Conservation (phyloP, 2,888 invertebrate genomes). For the Sphaerophoria rueppellii region DNA sequence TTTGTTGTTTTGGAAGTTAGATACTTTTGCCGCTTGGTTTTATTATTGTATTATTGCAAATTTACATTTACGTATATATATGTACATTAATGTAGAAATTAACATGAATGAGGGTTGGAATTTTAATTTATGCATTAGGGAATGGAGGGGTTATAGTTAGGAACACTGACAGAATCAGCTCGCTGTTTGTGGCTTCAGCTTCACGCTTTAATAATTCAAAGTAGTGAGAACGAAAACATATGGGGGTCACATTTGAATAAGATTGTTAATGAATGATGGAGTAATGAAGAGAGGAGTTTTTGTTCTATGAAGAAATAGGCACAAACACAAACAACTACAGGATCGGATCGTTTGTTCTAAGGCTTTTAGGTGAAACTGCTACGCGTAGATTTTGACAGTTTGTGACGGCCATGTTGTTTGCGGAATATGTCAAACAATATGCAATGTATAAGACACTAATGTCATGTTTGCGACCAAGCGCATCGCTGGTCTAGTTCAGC, state of each 20-base stretch:
- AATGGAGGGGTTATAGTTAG: background rate
- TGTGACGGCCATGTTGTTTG: too few relatives aligned
- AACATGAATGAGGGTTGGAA: background rate
- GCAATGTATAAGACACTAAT: too few relatives aligned
- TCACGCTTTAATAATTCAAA: slow-evolving; percentile 45
- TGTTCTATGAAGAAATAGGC: background rate
- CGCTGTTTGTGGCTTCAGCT: slow-evolving; percentile 20
- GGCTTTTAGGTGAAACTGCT: background rate
- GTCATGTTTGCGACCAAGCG: too few relatives aligned
- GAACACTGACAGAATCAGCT: background rate
- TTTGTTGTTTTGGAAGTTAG: slow-evolving; percentile 9
- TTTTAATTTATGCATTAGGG: slow-evolving; percentile 11
- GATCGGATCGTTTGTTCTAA: background rate
- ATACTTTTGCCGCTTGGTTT: slow-evolving; percentile 30
- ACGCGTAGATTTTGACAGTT: background rate
- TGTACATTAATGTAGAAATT: background rate
- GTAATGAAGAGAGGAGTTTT: slow-evolving; percentile 13
- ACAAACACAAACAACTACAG: background rate
- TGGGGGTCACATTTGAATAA: slow-evolving; percentile 26
- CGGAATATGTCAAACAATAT: too few relatives aligned
- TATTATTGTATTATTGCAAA: slow-evolving; percentile 1
- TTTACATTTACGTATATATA: background rate
- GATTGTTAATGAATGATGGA: slow-evolving; percentile 12
- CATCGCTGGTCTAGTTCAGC: too few relatives aligned
- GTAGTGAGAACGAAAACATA: slow-evolving; percentile 39